A percentile compares a stretch with the other conserved stretches of the same genome.
These are phyloP conservation scores for Drosophila recens DNA, from an alignment of 2,888 invertebrate genomes.

Conservation along the genomic window DNA sequence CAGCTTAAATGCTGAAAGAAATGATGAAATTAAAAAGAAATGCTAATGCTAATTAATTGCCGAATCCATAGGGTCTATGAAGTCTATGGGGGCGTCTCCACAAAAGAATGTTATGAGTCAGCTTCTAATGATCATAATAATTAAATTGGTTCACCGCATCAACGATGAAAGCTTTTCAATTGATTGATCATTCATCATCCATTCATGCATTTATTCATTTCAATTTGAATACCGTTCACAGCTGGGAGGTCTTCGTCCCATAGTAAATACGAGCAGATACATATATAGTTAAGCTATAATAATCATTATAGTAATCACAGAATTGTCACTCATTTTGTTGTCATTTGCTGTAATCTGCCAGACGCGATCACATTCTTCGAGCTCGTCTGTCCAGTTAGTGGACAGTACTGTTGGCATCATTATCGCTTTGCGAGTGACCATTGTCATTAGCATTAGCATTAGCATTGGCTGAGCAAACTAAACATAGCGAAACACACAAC, in stretches of 20 bases:
- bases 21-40: constrained; percentile 13
- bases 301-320: constrained; percentile 35
- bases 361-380: constrained; percentile 18
- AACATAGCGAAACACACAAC: constrained; percentile 26
- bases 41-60: constrained; percentile 72
- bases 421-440: constrained; percentile 58
- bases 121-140: constrained; percentile 33
- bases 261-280: neutral
- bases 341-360: constrained; percentile 37
- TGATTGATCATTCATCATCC: constrained; percentile 24
- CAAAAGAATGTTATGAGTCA: constrained; percentile 31
- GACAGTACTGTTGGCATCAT: constrained; percentile 59
- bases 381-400: constrained; percentile 48
- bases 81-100: constrained; percentile 39
- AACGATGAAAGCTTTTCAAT: constrained; percentile 30
- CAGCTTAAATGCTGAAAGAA: constrained; percentile 1
- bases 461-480: constrained; percentile 27
- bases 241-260: constrained; percentile 35
- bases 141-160: constrained; percentile 34
- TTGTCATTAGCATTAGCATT: constrained; percentile 55
- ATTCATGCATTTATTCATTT: constrained; percentile 12
- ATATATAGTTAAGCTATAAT: constrained; percentile 18
- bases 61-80: constrained; percentile 10
- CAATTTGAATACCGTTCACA: constrained; percentile 24
- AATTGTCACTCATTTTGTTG: constrained; percentile 57